Evolutionary conservation across 2,888 invertebrate genomes (phyloP), one percentile per base, ranked within the genome.

Genomic region (Ferrisia virgata): DNA sequence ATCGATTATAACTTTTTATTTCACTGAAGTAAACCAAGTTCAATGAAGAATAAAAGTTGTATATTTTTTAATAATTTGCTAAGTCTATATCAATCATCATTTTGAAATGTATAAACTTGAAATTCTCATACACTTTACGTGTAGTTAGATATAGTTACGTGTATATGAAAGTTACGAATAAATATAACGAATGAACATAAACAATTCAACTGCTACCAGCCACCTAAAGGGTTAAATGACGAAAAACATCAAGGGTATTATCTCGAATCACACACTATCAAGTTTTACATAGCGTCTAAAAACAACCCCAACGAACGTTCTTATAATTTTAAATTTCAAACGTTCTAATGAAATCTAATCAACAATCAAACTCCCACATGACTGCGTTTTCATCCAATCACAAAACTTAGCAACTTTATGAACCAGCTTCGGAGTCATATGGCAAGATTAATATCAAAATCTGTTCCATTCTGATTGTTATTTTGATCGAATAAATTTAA

Each of bases 291-390:
- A 25, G 28, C 64, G 28, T 64, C 64, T 64, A 25, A 28, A 15
- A 64, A 64, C 64, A 64, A 64, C 64, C 64, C 64, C 64, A 58
- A 25, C 28, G 28, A 64, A 64, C 64, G 72, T 76, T 76, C 72
- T 33, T 76, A 36, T 76, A 76, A 76, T 76, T 76, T 76, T 31
- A 69, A 69, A 69, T 69, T 76, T 76, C 72, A 76, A 76, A 36
- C 31, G 18, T 36, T 11, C 72, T 76, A 76, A 76, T 76, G 36
- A 76, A 76, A 76, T 76, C 72, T 36, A 76, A 33, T 76, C 64
- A 64, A 64, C 64, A 28, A 64, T 64, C 64, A 64, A 64, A 76
- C 72, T 76, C 72, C 72, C 72, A 76, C 31, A 33, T 76, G 72
- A 36, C 72, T 36, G 31, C 72, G 36, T 76, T 76, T 76, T 76